Base-by-base conservation (phyloP, 2,888 invertebrate species). In the Acanthococcus lagerstroemiae region DNA sequence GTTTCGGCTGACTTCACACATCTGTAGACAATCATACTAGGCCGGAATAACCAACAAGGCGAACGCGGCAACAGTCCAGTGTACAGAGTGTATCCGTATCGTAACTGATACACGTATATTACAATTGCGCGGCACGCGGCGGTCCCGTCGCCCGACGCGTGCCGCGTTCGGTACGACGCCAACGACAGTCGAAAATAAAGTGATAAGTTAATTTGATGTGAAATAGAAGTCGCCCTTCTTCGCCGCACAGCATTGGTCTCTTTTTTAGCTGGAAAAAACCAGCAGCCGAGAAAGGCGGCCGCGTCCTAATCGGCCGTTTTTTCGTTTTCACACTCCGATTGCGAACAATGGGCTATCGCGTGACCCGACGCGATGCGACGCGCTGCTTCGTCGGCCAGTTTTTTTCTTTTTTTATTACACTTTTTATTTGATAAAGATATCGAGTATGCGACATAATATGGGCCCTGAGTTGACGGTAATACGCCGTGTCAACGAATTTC, bases 161-260 rank as follows among this genome's bases (percentile, higher is more conserved):
- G 63, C 44, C 22, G 44, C 21, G 50, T 48, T 54, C 54, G 27
- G 52, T 52, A 21, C 50, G 52, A 63, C 44, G 50, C 54, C 52
- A 63, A 37, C 54, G 54, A 24, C 63, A 63, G 63, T 21, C 58
- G 45, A 58, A 58, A 58, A 54, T 63, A 63, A 63, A 63, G 63
- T 63, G 63, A 63, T 50, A 54, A 63, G 52, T 63, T 63, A 63
- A 63, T 63, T 63, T 63, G 63, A 63, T 63, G 63, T 63, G 63
- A 63, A 63, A 63, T 63, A 52, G 52, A 52, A 22, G 52, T 52
- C 21, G 52, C 37, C 37, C 37, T n/a, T n/a, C 3, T 3, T n/a
- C 3, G 1, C 2, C 37, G 12, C 2, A 1, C n/a, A 2, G n/a
- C 1, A 1, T 3, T 45, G 15, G 3, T 24, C 9, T 22, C 1